Evolutionary conservation across 1,140 invertebrate species (phyloP).

Genomic region (Amphibalanus amphitrite): DNA sequence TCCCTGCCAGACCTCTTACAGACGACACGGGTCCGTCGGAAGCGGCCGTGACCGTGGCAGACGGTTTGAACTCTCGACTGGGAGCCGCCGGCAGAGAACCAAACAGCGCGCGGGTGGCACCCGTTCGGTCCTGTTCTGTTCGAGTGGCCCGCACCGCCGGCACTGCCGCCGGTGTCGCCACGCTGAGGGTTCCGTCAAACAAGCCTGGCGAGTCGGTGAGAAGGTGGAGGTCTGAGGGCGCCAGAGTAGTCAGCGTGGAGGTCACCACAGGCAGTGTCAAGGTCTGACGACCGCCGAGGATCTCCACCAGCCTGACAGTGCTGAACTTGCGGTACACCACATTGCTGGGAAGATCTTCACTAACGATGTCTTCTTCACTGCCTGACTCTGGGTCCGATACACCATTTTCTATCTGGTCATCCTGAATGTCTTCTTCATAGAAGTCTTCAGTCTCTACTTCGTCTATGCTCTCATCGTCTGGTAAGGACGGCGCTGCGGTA

Average conservation of each 20-base stretch:
- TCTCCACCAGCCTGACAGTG: slow-evolving; percentile 20
- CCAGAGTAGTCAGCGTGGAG: slow-evolving; percentile 20
- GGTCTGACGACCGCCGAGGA: slow-evolving; percentile 20
- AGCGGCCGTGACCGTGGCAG: too few species aligned
- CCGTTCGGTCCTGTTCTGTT: neutral
- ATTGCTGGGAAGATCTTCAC: slow-evolving; percentile 14
- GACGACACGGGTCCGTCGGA: neutral
- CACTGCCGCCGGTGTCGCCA: too few species aligned
- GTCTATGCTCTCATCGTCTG: too few species aligned
- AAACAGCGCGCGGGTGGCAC: too few species aligned
- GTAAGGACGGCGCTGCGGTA: too few species aligned
- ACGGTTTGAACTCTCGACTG: too few species aligned
- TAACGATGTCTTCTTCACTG: neutral
- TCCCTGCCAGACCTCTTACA: neutral
- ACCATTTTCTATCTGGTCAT: too few species aligned
- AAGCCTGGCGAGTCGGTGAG: slow-evolving; percentile 20
- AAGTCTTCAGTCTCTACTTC: too few species aligned
- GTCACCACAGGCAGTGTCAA: slow-evolving; percentile 21
- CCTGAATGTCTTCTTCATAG: too few species aligned
- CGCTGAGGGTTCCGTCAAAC: slow-evolving; percentile 13
- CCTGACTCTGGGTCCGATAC: too few species aligned
- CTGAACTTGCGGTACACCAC: slow-evolving; percentile 21
- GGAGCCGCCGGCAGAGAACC: too few species aligned
- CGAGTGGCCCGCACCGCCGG: too few species aligned
- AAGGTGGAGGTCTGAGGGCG: slow-evolving; percentile 16